A percentile compares a stretch with the other conserved stretches of the same genome.
These are phyloP conservation scores for Platalea minor DNA, from an alignment of 2,797 vertebrate genomes.

Conservation along the genomic window DNA sequence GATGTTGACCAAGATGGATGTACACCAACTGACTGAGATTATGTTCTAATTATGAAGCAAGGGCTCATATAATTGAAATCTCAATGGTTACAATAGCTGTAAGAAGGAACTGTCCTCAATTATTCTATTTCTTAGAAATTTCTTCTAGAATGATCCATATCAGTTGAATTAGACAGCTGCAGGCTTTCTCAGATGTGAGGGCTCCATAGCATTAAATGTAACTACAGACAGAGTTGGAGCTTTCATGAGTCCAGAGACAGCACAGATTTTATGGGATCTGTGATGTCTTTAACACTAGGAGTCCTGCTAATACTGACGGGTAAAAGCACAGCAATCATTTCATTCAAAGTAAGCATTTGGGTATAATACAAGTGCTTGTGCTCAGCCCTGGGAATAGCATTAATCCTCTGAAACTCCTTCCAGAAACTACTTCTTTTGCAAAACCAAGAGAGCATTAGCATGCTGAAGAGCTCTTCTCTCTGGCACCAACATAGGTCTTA, in stretches of 20 bases:
- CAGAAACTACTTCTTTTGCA: neutral
- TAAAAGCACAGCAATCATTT: neutral
- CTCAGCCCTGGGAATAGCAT: neutral
- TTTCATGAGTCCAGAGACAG: neutral
- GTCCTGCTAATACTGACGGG: neutral
- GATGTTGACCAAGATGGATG: neutral
- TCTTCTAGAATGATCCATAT: neutral
- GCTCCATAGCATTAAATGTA: neutral
- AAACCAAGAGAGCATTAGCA: neutral
- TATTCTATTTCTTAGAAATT: neutral
- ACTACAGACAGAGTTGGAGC: neutral
- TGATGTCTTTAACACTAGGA: neutral
- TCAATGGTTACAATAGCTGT: neutral
- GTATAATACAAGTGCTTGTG: neutral
- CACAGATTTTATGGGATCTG: neutral
- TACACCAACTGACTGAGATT: neutral
- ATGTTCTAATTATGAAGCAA: neutral
- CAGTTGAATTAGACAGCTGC: neutral
- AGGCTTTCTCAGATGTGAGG: neutral
- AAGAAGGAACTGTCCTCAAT: neutral
- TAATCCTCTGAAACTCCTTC: neutral
- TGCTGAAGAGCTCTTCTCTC: neutral
- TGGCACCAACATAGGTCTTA: neutral
- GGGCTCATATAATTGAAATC: neutral
- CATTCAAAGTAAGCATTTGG: neutral